These are phyloP conservation scores for Caenorhabditis afra DNA, from an alignment of 2,888 invertebrate species.

Conservation along the genomic window DNA sequence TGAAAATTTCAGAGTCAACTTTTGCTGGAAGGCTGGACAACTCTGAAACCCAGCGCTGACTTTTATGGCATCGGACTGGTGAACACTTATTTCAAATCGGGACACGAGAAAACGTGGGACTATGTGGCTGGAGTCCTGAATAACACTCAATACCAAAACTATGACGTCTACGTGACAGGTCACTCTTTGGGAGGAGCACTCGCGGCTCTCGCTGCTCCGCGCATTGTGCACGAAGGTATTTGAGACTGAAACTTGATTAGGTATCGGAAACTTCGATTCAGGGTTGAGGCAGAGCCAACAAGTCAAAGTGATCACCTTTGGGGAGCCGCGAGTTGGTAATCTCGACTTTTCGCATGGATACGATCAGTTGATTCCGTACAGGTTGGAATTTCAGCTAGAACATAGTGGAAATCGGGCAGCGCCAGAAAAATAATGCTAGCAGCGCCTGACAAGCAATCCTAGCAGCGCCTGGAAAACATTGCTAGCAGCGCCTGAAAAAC, in stretches of 20 bases:
- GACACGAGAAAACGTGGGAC: slow-evolving; percentile 73
- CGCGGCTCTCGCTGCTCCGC: slow-evolving; percentile 43
- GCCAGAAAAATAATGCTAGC: no score
- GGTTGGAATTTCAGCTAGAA: slow-evolving; percentile 45
- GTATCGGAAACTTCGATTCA: slow-evolving; percentile 1
- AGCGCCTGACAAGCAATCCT: no score
- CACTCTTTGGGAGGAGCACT: slow-evolving; percentile 77
- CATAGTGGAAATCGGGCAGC: no score
- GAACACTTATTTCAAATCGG: slow-evolving; percentile 74
- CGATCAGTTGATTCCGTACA: slow-evolving; percentile 71
- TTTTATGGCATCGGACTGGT: slow-evolving; percentile 76
- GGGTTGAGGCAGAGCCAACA: slow-evolving; percentile 62
- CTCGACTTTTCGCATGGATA: slow-evolving; percentile 69
- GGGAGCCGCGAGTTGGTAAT: slow-evolving; percentile 77
- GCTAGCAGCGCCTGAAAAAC: no score
- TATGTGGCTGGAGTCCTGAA: slow-evolving; percentile 62
- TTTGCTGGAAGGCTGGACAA: slow-evolving; percentile 73
- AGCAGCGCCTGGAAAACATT: no score
- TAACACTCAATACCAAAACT: slow-evolving; percentile 69
- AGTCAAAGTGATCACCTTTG: slow-evolving; percentile 75
- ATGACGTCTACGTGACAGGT: slow-evolving; percentile 75
- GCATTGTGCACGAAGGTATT: slow-evolving; percentile 48
- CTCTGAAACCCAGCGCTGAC: slow-evolving; percentile 67
- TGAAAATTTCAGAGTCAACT: slow-evolving; percentile 70
- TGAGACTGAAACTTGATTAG: background rate